Conservation (phyloP, 2,888 invertebrate genomes). For the Molanna angustata region DNA sequence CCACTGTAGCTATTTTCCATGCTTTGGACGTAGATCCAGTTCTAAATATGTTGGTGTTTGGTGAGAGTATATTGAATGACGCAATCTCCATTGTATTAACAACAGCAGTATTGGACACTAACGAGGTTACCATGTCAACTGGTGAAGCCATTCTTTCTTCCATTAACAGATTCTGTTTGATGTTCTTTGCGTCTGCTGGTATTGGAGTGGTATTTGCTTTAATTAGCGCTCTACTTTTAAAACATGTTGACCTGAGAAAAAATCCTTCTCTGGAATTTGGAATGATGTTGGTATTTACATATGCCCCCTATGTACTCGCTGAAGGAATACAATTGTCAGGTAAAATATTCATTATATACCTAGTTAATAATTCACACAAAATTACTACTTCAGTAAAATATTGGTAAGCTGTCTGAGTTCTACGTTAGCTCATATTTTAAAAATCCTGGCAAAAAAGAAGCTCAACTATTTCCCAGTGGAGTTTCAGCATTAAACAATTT, state of each 20-base stretch:
- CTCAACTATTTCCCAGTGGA: too few species aligned
- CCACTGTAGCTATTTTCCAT: constrained; percentile 98
- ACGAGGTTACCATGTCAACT: constrained; percentile 61
- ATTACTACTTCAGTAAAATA: too few species aligned
- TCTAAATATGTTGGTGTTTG: constrained; percentile 99
- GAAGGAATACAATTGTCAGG: constrained; percentile 95
- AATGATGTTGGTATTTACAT: constrained; percentile 97
- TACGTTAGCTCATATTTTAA: too few species aligned
- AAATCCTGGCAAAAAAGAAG: too few species aligned
- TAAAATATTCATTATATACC: constrained; percentile 42
- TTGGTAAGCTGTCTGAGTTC: too few species aligned
- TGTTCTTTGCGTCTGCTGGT: constrained; percentile 98
- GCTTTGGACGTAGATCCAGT: constrained; percentile 96
- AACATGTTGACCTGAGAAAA: constrained; percentile 93
- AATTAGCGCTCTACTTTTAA: constrained; percentile 86
- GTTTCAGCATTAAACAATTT: too few species aligned
- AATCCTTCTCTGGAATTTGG: constrained; percentile 98
- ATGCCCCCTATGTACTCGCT: constrained; percentile 96
- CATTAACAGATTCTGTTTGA: constrained; percentile 85
- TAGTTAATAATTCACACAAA: too few species aligned
- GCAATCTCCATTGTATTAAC: constrained; percentile 98
- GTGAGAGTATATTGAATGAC: constrained; percentile 92
- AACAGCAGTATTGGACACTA: constrained; percentile 75
- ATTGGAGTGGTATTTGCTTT: constrained; percentile 95
- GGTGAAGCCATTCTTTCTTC: constrained; percentile 86